Evolutionary conservation across 2,113 vertebrate species (phyloP), one percentile per base, ranked within the genome.

Genomic region (Perca schrenkii): DNA sequence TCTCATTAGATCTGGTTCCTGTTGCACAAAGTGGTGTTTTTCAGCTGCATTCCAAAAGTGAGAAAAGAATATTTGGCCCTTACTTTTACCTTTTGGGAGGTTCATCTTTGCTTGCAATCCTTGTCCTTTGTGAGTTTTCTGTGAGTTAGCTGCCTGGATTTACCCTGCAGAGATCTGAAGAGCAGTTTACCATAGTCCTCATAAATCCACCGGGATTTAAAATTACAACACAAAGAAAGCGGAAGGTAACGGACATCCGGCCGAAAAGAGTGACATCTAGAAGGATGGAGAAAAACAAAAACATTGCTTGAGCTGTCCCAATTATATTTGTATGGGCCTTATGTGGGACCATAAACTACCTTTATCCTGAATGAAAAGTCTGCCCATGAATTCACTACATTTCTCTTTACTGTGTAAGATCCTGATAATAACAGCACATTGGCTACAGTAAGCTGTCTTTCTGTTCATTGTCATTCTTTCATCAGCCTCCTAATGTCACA

Each of bases 321-420:
- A 61, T 77, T 62, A 36, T 50, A 47, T 72, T 58, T 75, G 46
- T 13, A 52, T 71, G 65, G 22, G 15, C 17, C 22, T 47, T 10
- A 56, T 64, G 53, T 56, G 57, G n/a, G 11, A 54, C 58, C 52
- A 61, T 74, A 62, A 86, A 86, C 25, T 47, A 34, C 61, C 25
- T 58, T 79, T 62, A 53, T 61, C 16, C 66, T 61, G 31, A 77
- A 47, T 77, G 63, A 80, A 77, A 58, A 60, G 40, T 79, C 69
- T 56, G 65, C 21, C 64, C 2, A 13, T 19, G 66, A 67, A 22
- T 25, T 47, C 36, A 4, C 13, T 70, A 34, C 28, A 3, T 70
- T 78, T 50, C 10, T 14, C 62, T 22, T 82, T n/a, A 46, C 46
- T 49, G 36, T 61, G 21, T 36, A 50, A 71, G 46, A 22, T 8